These are phyloP conservation scores for Urosaurus nigricauda DNA, from an alignment of 2,797 vertebrate species.

Conservation along the genomic window DNA sequence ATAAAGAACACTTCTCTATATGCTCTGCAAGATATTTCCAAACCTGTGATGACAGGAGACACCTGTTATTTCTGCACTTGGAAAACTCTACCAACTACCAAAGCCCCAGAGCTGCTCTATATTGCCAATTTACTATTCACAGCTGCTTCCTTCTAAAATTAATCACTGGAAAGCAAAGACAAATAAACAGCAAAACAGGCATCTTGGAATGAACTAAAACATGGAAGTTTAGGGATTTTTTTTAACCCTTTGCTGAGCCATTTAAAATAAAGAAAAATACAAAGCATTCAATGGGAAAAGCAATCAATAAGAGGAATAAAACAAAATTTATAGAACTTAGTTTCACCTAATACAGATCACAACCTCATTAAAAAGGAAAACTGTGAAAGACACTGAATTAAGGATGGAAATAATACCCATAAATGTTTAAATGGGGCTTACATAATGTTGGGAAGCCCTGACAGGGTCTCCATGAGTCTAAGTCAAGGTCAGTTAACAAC, in stretches of 20 bases:
- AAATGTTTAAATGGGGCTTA: too few species aligned
- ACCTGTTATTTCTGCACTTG: slow-evolving; percentile 37
- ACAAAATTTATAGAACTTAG: slow-evolving; percentile 54
- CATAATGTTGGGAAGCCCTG: too few species aligned
- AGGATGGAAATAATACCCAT: too few species aligned
- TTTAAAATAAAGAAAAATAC: slow-evolving; percentile 35
- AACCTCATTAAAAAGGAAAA: slow-evolving; percentile 21
- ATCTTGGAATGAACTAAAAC: slow-evolving; percentile 47
- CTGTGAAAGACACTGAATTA: background rate
- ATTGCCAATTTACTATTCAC: slow-evolving; percentile 37
- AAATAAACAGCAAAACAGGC: slow-evolving; percentile 57
- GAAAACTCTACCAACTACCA: slow-evolving; percentile 56
- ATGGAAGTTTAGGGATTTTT: slow-evolving; percentile 12
- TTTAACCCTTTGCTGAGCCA: background rate
- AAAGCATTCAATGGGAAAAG: slow-evolving; percentile 26
- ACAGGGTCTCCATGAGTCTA: too few species aligned
- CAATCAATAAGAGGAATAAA: slow-evolving; percentile 52
- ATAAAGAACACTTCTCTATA: background rate
- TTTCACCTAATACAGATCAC: slow-evolving; percentile 11
- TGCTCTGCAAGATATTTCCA: slow-evolving; percentile 28
- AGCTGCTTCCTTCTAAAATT: slow-evolving; percentile 49
- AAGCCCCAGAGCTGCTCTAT: slow-evolving; percentile 44
- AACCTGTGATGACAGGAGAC: slow-evolving; percentile 39
- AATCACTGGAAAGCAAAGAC: slow-evolving; percentile 52
- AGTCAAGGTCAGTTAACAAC: too few species aligned